Base-by-base conservation (phyloP, 2,888 invertebrate genomes). In the Ashinkailepas kermadecensis region DNA sequence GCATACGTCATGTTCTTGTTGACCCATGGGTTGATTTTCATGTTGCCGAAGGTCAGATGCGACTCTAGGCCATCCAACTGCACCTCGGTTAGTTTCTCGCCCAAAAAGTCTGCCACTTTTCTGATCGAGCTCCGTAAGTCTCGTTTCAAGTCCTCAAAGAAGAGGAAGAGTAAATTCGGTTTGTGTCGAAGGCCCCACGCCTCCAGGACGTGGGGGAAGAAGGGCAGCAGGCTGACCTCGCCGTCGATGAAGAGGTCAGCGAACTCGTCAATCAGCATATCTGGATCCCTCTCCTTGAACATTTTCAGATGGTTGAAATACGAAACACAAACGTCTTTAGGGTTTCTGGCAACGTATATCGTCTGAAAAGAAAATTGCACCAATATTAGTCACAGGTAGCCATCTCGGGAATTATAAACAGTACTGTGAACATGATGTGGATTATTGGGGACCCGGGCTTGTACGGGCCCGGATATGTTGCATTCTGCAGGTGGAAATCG, bases 271-370 rank as follows among this genome's bases (percentile, higher is more conserved):
- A 85, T 85, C 81, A n/a, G 85, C 85, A 78, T 59, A 23, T 67
- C 74, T 18, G 58, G 56, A 59, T 81, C 64, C 10, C 58, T 11
- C 23, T 67, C 65, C 10, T 23, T 21, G 13, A 70, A 21, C 21
- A 23, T 13, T 10, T 58, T 18, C 23, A 58, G 56, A 83, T 87
- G 88, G 84, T 88, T 86, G 84, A 85, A 89, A 82, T 86, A 88
- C 1, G 88, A 88, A 10, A 89, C 88, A 9, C 86, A 86, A 10
- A 86, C 86, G 85, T 89, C 89, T 84, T 88, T 88, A 0, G 89
- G 88, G 84, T 89, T 88, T 78, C 89, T 86, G 13, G 87, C 86
- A 58, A 89, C 86, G 84, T 88, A 89, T 65, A 89, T 86, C 12
- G 87, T 85, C 65, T 67, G 65, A 21, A 23, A 67, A 10, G 18